phyloP scores from a whole-genome alignment of 1,140 invertebrate genomes.

The Scaptomyza pallida region DNA sequence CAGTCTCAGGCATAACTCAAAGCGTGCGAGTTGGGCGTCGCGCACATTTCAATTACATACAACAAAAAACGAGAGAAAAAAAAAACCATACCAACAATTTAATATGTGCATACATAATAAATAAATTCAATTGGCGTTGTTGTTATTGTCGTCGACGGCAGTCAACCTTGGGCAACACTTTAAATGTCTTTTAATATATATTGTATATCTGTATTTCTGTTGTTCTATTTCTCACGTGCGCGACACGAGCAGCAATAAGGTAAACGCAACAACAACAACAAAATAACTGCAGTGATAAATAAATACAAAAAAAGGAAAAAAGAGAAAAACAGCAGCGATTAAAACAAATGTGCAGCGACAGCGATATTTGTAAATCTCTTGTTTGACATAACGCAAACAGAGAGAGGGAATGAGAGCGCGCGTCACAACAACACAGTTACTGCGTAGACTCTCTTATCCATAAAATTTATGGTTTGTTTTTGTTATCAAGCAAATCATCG shows the following conservation, averaged over 20 bases:
- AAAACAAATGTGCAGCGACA: conserved; percentile 13
- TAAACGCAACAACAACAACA: conserved; percentile 8
- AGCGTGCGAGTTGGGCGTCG: conserved; percentile 25
- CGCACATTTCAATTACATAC: conserved; percentile 13
- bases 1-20: conserved; percentile 19
- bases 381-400: conserved; percentile 16
- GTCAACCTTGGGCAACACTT: conserved; percentile 41
- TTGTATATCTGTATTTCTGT: conserved; percentile 47
- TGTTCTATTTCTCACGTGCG: conserved; percentile 69
- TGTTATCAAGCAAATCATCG: conserved; percentile 16
- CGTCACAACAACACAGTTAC: not conserved
- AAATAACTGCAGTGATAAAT: conserved; percentile 28
- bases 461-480: conserved; percentile 41
- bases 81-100: not conserved
- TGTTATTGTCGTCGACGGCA: not conserved
- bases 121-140: conserved; percentile 12
- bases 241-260: conserved; percentile 21
- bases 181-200: conserved; percentile 50
- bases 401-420: not conserved
- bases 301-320: conserved; percentile 5
- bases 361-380: conserved; percentile 6
- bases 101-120: conserved; percentile 4
- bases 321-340: conserved; percentile 6
- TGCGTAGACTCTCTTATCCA: conserved; percentile 18
- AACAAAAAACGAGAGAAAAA: not conserved